Percentiles rank a stretch among this genome's conserved stretches.
Conservation (phyloP, 2,797 vertebrate species). For the Microchirus variegatus region DNA sequence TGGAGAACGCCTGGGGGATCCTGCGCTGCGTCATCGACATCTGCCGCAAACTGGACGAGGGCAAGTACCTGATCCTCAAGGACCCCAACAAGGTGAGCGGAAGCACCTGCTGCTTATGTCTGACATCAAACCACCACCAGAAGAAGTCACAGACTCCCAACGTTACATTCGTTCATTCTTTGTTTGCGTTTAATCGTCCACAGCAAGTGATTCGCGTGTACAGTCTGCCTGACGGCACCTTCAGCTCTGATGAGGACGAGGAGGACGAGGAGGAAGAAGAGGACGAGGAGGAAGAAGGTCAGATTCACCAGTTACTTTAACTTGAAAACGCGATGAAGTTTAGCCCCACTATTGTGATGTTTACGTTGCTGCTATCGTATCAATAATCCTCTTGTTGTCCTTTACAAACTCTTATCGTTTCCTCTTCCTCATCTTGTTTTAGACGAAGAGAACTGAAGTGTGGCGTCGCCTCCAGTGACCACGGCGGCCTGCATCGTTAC, state of each 20-base stretch:
- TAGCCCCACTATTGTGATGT: too few species aligned
- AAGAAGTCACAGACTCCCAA: too few species aligned
- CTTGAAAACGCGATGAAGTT: background rate
- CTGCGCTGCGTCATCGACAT: constrained; percentile 97
- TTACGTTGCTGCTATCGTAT: too few species aligned
- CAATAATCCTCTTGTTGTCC: too few species aligned
- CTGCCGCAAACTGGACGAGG: constrained; percentile 98
- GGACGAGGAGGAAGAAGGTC: constrained; percentile 90
- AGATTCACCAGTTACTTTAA: background rate
- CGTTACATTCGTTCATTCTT: background rate
- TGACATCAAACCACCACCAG: background rate
- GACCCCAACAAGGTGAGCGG: constrained; percentile 94
- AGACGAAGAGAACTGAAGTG: constrained; percentile 71
- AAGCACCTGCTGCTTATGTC: fast-evolving
- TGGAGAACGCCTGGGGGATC: constrained; percentile 99
- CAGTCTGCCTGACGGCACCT: constrained; percentile 97
- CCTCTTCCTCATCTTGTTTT: constrained; percentile 10
- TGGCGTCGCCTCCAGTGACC: constrained; percentile 36
- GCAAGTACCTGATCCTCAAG: constrained; percentile 99
- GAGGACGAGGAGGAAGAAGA: constrained; percentile 96
- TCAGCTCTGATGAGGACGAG: constrained; percentile 96
- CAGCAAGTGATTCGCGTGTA: constrained; percentile 98
- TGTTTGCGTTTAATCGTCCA: constrained; percentile 10
- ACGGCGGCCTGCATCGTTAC: constrained; percentile 23
- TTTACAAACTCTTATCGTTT: too few species aligned